Conservation (phyloP, 2,113 vertebrate species). For the Mormyrus iriodes region DNA sequence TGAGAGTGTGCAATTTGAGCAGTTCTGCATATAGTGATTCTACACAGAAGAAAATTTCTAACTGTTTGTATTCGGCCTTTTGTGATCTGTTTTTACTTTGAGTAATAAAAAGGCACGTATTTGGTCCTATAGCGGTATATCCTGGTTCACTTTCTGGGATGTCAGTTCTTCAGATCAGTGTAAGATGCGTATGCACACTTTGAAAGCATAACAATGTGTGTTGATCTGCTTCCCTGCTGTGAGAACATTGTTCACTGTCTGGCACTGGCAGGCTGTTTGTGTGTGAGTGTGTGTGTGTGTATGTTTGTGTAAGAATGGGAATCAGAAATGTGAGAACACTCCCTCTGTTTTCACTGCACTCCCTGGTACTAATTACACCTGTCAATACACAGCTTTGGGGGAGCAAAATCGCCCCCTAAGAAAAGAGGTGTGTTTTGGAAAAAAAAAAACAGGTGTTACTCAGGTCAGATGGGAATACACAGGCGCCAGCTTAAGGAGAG, state of each 20-base stretch:
- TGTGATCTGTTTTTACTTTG: background rate
- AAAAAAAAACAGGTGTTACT: background rate
- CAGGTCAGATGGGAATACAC: background rate
- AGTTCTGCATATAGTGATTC: background rate
- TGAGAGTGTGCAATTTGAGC: background rate
- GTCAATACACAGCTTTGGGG: background rate
- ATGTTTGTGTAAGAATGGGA: background rate
- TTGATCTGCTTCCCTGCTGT: background rate
- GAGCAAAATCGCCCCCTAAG: background rate
- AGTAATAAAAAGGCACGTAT: background rate
- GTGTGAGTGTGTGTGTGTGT: background rate
- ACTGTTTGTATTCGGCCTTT: background rate
- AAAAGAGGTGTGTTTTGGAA: background rate
- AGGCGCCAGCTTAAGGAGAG: slow-evolving; percentile 16
- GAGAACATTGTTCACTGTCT: background rate
- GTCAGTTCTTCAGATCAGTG: background rate
- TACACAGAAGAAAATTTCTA: background rate
- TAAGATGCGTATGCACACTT: background rate
- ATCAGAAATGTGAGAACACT: background rate
- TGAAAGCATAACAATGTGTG: background rate
- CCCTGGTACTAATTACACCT: background rate
- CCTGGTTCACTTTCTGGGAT: background rate
- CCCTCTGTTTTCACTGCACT: too few species aligned
- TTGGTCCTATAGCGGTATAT: background rate
- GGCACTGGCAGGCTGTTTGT: background rate